Evolutionary conservation across 2,113 vertebrate genomes (phyloP).

Genomic region (Diadophis punctatus): DNA sequence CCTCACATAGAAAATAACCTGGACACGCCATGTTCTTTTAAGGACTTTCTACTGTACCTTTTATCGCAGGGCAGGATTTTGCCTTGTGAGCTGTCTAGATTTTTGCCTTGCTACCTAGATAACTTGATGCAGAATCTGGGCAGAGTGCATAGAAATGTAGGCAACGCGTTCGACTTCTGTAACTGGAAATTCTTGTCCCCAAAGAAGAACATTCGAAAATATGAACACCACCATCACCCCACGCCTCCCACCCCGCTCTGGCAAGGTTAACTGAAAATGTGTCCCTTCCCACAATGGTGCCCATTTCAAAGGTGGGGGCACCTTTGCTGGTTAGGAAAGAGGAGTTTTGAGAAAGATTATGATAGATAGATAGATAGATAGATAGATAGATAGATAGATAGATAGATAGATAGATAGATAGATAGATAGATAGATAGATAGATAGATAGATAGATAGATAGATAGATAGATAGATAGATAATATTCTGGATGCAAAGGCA

Average conservation of each 20-base stretch:
- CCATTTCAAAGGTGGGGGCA: not conserved
- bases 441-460: not conserved
- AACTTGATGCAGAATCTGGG: not conserved
- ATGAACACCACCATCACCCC: not conserved
- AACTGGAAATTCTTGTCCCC: not conserved
- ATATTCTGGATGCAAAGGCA: not conserved
- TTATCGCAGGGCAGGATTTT: constrained; percentile 9
- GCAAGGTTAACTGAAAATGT: constrained; percentile 10
- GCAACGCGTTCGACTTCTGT: not conserved
- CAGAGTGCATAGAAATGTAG: constrained; percentile 5
- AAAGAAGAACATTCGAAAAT: constrained; percentile 13
- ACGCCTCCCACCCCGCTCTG: not conserved
- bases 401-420: not conserved
- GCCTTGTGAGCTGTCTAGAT: not conserved
- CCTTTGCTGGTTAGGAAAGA: not conserved
- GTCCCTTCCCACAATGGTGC: constrained; percentile 3
- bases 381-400: not conserved
- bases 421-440: not conserved
- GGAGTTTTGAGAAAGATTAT: not conserved
- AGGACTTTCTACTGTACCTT: constrained; percentile 15
- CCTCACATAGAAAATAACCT: not conserved
- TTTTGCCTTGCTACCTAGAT: not conserved
- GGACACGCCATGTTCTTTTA: constrained; percentile 21
- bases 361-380: not conserved
- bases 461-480: not conserved